These are phyloP conservation scores for Eristalis tenax DNA, from an alignment of 2,888 invertebrate genomes.

Conservation along the genomic window DNA sequence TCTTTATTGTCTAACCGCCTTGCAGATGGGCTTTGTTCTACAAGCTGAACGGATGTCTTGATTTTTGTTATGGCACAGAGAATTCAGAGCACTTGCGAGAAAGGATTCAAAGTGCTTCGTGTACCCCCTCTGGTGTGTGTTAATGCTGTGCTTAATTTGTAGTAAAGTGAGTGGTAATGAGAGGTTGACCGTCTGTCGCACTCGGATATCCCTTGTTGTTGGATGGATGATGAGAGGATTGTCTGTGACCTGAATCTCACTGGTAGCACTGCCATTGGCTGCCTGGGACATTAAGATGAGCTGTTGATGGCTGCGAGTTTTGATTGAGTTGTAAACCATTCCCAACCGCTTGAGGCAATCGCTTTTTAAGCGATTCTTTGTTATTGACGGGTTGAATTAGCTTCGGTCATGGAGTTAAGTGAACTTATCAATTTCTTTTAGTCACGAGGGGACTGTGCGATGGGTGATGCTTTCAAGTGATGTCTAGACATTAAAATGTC, in stretches of 20 bases:
- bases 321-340: neutral
- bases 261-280: too few relatives aligned
- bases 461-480: too few relatives aligned
- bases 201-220: neutral
- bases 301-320: neutral
- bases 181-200: neutral
- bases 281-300: too few relatives aligned
- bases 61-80: neutral
- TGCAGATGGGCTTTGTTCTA: neutral
- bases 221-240: neutral
- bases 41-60: neutral
- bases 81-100: neutral
- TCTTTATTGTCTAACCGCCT: constrained; percentile 3
- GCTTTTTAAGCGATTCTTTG: neutral
- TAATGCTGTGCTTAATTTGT: neutral
- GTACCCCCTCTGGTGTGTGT: neutral
- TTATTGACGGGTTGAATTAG: neutral
- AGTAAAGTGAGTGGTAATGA: neutral
- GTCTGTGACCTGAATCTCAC: neutral
- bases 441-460: too few relatives aligned
- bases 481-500: too few relatives aligned
- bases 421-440: too few relatives aligned
- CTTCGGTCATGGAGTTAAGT: too few relatives aligned
- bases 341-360: neutral
- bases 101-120: neutral